Evolutionary conservation across 2,888 invertebrate genomes (phyloP).

Genomic region (Diogma glabrata): DNA sequence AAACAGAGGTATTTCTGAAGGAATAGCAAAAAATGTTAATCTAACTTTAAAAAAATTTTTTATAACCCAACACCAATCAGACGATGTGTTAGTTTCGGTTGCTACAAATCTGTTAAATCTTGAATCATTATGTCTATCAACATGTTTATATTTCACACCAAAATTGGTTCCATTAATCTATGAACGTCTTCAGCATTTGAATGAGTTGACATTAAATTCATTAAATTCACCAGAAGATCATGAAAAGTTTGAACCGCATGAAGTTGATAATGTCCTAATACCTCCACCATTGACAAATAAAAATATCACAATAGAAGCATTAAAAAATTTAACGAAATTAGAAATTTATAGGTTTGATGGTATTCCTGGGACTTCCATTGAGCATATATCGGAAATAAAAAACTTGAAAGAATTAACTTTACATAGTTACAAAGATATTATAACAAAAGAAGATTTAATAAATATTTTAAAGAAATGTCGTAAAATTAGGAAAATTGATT

Average conservation of each 20-base stretch:
- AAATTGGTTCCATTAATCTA: not conserved
- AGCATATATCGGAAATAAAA: not conserved
- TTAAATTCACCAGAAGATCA: not conserved
- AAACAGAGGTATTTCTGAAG: not conserved
- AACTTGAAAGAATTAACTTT: not conserved
- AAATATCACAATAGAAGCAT: not conserved
- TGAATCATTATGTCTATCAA: not conserved
- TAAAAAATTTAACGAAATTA: not conserved
- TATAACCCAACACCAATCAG: not conserved
- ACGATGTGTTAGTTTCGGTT: constrained; percentile 3
- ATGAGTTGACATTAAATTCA: not conserved
- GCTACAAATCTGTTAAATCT: not conserved
- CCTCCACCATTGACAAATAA: not conserved
- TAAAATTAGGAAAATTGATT: not conserved
- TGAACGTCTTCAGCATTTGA: constrained; percentile 3
- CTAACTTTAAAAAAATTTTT: not conserved
- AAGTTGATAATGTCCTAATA: not conserved
- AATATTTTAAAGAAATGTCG: not conserved
- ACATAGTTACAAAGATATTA: not conserved
- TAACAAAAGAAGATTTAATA: not conserved
- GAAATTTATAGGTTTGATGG: constrained; percentile 1
- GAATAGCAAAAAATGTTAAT: constrained; percentile 4
- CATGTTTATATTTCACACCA: not conserved
- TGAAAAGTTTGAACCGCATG: not conserved
- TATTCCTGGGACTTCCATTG: not conserved